Evolutionary conservation across 2,888 invertebrate genomes (phyloP).

Genomic region (Rhamnusium bicolor): DNA sequence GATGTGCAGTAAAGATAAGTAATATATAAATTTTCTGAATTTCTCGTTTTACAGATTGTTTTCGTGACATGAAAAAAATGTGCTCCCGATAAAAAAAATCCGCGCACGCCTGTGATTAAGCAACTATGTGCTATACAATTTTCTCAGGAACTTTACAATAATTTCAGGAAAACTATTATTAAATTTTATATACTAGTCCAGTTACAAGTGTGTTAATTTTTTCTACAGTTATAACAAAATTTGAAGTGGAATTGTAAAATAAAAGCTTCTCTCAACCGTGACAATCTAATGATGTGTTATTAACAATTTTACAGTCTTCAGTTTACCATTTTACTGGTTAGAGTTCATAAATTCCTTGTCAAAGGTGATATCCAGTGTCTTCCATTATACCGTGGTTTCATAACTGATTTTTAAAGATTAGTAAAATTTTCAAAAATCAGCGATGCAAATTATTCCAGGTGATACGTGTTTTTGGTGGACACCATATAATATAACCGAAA

Average conservation of each 20-base stretch:
- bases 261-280: not conserved
- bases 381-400: no score
- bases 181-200: not conserved
- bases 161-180: not conserved
- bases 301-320: not conserved
- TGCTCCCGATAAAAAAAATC: no score
- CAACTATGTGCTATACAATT: not conserved
- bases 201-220: not conserved
- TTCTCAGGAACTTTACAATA: constrained; percentile 25
- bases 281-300: not conserved
- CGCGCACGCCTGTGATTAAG: no score
- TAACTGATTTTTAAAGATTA: no score
- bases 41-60: no score
- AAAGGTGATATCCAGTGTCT: not conserved
- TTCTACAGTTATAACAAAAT: not conserved
- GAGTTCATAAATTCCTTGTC: not conserved
- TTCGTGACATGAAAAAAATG: no score
- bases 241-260: not conserved
- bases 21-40: no score
- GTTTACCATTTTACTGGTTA: not conserved
- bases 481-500: no score
- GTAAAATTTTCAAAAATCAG: no score
- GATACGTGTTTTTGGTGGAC: no score
- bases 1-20: no score
- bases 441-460: no score